phyloP scores from a whole-genome alignment of 2,797 vertebrate genomes.

The Antrozous pallidus region DNA sequence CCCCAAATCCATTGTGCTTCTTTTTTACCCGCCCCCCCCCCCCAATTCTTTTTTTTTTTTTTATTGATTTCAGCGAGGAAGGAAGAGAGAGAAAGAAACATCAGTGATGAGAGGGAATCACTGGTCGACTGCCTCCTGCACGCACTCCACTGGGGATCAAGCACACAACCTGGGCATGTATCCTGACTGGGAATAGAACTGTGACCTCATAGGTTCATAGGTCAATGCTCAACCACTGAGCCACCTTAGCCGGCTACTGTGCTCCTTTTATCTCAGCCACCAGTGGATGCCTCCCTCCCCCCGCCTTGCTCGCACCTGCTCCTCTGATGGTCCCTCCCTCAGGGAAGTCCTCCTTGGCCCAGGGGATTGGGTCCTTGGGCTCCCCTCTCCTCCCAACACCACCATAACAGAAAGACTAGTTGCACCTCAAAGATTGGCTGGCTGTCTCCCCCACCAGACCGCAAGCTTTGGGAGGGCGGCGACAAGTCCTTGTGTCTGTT shows the following conservation, averaged over 20 bases:
- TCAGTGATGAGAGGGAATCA: no score
- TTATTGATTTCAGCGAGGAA: no score
- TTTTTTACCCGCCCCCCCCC: background rate
- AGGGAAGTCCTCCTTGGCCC: background rate
- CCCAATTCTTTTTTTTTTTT: no score
- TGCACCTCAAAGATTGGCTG: background rate
- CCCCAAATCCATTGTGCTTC: background rate
- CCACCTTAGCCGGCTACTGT: no score
- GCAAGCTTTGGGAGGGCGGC: background rate
- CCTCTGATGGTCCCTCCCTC: background rate
- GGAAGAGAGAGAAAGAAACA: no score
- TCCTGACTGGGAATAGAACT: no score
- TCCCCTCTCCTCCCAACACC: background rate
- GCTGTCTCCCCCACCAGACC: background rate
- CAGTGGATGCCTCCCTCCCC: accelerated
- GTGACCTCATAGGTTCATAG: no score
- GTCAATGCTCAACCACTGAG: no score
- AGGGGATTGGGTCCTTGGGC: background rate
- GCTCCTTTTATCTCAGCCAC: background rate
- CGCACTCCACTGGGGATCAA: no score
- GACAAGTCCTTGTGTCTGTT: background rate
- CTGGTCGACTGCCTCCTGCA: no score
- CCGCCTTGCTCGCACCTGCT: background rate
- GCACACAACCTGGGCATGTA: no score
- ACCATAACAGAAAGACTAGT: background rate